phyloP scores from a whole-genome alignment of 2,113 vertebrate species.

The Sialia sialis region DNA sequence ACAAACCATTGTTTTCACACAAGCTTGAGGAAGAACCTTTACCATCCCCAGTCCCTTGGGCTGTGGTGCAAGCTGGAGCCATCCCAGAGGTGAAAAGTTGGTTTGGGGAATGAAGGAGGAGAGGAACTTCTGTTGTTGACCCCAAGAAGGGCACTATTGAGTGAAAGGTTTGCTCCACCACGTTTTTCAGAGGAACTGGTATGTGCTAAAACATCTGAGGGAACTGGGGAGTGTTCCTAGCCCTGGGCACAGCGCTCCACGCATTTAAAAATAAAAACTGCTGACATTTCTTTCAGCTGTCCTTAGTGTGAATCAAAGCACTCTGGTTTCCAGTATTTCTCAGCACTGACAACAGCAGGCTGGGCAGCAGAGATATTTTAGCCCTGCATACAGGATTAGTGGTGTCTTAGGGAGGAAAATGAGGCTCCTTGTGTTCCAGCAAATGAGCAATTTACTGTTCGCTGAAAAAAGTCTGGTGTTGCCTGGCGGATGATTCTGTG shows the following conservation, averaged over 20 bases:
- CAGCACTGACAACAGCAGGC: not conserved
- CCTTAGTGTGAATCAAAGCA: not conserved
- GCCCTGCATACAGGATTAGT: not conserved
- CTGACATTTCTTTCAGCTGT: not conserved
- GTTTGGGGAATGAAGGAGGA: not conserved
- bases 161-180: not conserved
- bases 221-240: not conserved
- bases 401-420: not conserved
- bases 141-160: accelerated
- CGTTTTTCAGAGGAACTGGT: not conserved
- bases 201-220: not conserved
- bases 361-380: not conserved
- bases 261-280: slow-evolving; percentile 16
- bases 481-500: not conserved
- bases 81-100: not conserved
- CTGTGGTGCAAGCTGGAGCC: accelerated
- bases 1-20: not conserved
- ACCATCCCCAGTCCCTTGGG: not conserved
- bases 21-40: not conserved
- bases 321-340: not conserved
- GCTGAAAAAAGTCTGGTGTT: not conserved
- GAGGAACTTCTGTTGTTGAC: not conserved
- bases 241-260: not conserved
- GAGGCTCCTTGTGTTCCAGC: not conserved
- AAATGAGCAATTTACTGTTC: not conserved